Conservation (phyloP, 2,797 vertebrate genomes). For the Micrastur ruficollis region DNA sequence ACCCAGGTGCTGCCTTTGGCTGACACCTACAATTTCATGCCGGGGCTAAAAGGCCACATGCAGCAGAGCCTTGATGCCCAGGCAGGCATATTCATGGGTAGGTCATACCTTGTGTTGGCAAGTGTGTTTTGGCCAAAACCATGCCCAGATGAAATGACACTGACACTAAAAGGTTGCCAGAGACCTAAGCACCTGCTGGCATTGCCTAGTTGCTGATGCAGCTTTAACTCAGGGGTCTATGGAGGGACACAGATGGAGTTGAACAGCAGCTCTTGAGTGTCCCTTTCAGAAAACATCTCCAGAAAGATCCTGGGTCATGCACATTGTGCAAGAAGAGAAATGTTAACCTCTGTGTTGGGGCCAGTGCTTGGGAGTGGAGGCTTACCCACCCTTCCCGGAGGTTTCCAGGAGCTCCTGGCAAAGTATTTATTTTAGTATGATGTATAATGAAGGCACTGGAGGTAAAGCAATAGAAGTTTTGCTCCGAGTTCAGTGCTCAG, state of each 20-base stretch:
- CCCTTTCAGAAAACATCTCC: neutral
- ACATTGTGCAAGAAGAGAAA: neutral
- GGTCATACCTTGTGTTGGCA: neutral
- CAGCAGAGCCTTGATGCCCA: neutral
- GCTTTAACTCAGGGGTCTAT: neutral
- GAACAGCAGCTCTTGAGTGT: neutral
- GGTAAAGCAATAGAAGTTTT: neutral
- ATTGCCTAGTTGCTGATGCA: neutral
- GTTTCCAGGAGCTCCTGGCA: neutral
- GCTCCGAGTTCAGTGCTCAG: neutral
- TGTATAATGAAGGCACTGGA: neutral
- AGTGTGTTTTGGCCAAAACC: neutral
- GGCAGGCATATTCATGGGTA: neutral
- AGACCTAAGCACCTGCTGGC: neutral
- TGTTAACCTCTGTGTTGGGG: neutral
- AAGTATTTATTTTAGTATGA: neutral
- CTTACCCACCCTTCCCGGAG: neutral
- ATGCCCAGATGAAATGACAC: neutral
- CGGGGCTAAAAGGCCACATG: neutral
- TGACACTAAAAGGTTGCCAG: neutral
- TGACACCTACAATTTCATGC: neutral
- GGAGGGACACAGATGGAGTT: neutral
- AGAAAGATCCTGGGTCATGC: neutral
- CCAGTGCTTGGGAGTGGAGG: fast-evolving
- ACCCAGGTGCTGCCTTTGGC: neutral